Base-by-base conservation (phyloP, 2,797 vertebrate species). In the Ptychobarbus kaznakovi region DNA sequence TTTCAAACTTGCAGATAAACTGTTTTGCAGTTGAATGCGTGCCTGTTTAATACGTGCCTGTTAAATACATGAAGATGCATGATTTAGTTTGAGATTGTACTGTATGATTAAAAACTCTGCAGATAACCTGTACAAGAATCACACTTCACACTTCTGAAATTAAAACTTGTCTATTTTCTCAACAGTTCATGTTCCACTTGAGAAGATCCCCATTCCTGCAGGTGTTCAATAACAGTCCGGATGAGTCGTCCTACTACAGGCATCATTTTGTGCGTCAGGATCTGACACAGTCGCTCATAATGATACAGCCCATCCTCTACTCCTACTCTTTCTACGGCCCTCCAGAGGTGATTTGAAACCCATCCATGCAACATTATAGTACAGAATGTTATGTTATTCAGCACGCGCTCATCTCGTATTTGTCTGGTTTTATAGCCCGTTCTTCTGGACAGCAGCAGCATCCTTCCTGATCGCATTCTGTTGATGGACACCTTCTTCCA, bases 401-500 rank as follows among this genome's bases (percentile, higher is more conserved):
- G 35, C 38, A 63, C 4, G 11, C 38, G 20, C 65, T 78, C 12
- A 69, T 58, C 35, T 8, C 25, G 18, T 38, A 1, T 61, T 51
- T 44, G 1, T 75, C 81, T 74, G 72, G 7, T 63, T 68, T 46
- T 82, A 4, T 90, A 99, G 98, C 98, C 98, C 0, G 98, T 99
- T 44, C 96, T 99, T 85, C 93, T 99, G 94, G 98, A 99, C 94
- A 99, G 98, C 94, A 97, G 98, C 93, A 99, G 97, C 78, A 99
- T 99, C 92, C 95, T 99, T 86, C 96, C 96, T 22, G 98, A 99
- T 90, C 96, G 97, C 85, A 99, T 99, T 90, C 93, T 99, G 8
- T 93, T 99, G 87, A 99, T 99, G 98, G 98, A 99, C 92, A 99
- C 97, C 28, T 99, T 99, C 94, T 99, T 99, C 93, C 98, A 99